Base-by-base conservation (phyloP, 2,113 vertebrate species). In the Cnemophilus loriae region DNA sequence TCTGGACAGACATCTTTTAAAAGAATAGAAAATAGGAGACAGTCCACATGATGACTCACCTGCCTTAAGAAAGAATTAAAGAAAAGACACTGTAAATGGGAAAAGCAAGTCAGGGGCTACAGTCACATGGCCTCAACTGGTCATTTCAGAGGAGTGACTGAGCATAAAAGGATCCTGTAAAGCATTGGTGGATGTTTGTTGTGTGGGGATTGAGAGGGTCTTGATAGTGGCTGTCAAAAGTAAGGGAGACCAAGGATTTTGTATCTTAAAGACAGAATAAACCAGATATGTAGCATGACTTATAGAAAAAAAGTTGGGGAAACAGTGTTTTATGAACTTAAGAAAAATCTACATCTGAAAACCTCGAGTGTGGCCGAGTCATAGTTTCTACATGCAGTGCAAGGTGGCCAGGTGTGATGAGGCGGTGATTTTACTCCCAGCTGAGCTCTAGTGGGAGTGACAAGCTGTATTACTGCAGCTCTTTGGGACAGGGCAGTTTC, bases 191-290 rank as follows among this genome's bases (percentile, higher is more conserved):
- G 8, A 12, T 50, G 35, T 22, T 33, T 50, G 21, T 16, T 73
- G 8, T 33, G 18, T 57, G 42, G 17, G 75, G 35, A 35, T 18
- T 37, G 68, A 27, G 32, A 64, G 37, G 27, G 8, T n/a, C 20
- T 32, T 63, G 6, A 49, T 14, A 35, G 49, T 2, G 6, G 9
- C 2, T 26, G 27, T 30, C 2, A 13, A 18, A 67, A 27, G 9
- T 19, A 12, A 37, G 3, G 0, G 1, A 13, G 3, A 2, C 1
- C 9, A 41, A 4, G 11, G 3, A 10, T 0, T 16, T 28, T 75
- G 22, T 65, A 6, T 14, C 4, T 9, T 53, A 11, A 37, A 63
- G 7, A 6, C 0, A 52, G 28, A 49, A 24, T 7, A 10, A 6
- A 5, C 3, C 5, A 19, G 13, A 2, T 24, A 13, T 13, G 17